Conservation (phyloP, 2,888 invertebrate species). For the Poecilus cupreus region DNA sequence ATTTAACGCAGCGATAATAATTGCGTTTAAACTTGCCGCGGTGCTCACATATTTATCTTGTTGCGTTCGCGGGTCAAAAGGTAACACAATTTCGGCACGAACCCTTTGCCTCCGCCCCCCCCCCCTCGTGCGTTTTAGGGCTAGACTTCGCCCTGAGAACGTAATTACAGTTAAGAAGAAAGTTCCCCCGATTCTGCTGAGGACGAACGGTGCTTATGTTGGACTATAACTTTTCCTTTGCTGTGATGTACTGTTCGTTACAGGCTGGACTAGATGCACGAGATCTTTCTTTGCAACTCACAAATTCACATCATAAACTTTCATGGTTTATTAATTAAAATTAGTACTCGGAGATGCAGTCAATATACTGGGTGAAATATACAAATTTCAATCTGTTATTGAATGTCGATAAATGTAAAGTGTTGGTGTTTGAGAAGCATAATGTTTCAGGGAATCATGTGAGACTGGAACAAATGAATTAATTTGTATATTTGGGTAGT, state of each 20-base stretch:
- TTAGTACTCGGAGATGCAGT: too few relatives aligned
- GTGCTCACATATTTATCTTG: conserved; percentile 31
- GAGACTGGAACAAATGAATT: too few relatives aligned
- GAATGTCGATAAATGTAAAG: too few relatives aligned
- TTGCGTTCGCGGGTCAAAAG: conserved; percentile 21
- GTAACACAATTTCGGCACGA: conserved; percentile 17
- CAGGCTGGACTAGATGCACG: background rate
- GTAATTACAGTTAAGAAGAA: conserved; percentile 41
- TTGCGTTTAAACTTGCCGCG: conserved; percentile 11
- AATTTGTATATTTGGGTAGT: too few relatives aligned
- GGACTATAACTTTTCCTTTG: conserved; percentile 30
- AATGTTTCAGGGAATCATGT: too few relatives aligned
- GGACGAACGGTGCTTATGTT: conserved; percentile 1
- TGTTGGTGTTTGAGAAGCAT: too few relatives aligned
- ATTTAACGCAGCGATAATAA: conserved; percentile 38
- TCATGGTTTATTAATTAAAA: too few relatives aligned
- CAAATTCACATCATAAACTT: too few relatives aligned
- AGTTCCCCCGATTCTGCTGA: background rate
- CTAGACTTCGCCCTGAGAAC: background rate
- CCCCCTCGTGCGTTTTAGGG: background rate
- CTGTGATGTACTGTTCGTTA: conserved; percentile 24
- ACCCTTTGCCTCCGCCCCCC: background rate
- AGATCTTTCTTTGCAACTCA: background rate
- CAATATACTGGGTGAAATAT: too few relatives aligned
- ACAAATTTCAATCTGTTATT: too few relatives aligned